Base-by-base conservation (phyloP, 1,140 invertebrate genomes). In the Acromyrmex charruanus region DNA sequence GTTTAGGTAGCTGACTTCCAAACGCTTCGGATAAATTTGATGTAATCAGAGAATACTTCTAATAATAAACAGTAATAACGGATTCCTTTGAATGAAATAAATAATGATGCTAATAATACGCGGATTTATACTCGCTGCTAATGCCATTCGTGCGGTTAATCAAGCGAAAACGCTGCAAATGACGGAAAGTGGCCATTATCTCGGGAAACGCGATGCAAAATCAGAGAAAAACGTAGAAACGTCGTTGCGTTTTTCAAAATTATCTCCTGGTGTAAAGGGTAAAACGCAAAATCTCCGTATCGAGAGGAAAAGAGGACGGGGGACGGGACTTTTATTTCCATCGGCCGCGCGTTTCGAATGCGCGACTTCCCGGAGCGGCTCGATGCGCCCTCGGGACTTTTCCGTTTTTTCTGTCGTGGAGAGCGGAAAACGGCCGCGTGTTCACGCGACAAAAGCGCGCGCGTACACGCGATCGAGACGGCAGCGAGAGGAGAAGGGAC, bases 311-410 rank as follows among this genome's bases (percentile, higher is more conserved):
- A 16, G 14, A 51, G 49, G 25, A 51, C 35, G 21, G 5, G 55
- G 16, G 39, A 44, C 1, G 25, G 71, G 63, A 85, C 84, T 77
- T 77, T 77, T 66, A 77, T 85, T 77, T 66, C 69, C 28, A 53
- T 80, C 49, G 74, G 21, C 58, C 49, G 66, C 66, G 82, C 59
- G 71, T 66, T 44, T 53, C 61, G 63, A 39, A 79, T 85, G 82
- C 71, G 84, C 84, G 84, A 77, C 59, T 79, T 82, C 59, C 85
- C 39, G 53, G 63, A 72, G n/a, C 80, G 85, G 85, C 79, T 66
- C 84, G 84, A 85, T 44, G 75, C 75, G 75, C 84, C 84, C 84
- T 80, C 59, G 84, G 75, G 84, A 85, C 84, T 80, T 85, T 77
- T 79, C 72, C 74, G 84, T 28, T 75, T 84, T 84, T 75, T 84